These are phyloP conservation scores for Argopecten irradians DNA, from an alignment of 1,140 invertebrate species.

Conservation along the genomic window DNA sequence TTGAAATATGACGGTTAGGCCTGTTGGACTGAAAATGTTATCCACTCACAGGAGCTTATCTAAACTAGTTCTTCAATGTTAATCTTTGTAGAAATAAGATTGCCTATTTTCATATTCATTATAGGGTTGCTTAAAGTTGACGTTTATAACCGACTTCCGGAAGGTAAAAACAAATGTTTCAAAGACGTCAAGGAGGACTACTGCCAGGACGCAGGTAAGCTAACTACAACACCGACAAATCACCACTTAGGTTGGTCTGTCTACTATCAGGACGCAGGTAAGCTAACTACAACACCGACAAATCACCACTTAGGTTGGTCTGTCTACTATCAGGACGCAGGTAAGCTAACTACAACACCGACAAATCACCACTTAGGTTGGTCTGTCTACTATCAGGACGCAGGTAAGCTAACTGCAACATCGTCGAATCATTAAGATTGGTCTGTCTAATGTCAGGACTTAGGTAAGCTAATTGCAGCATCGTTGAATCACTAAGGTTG, in stretches of 20 bases:
- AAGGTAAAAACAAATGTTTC: background rate
- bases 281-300: background rate
- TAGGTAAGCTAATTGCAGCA: no score
- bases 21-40: no score
- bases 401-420: slow-evolving; percentile 24
- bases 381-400: slow-evolving; percentile 45
- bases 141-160: background rate
- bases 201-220: slow-evolving; percentile 45
- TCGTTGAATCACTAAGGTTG: no score
- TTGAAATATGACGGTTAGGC: no score
- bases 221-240: background rate
- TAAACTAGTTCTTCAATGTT: no score
- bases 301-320: background rate
- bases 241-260: background rate
- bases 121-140: background rate
- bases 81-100: background rate
- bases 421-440: background rate
- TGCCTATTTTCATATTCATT: background rate
- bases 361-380: background rate
- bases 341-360: background rate
- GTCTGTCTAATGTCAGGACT: no score
- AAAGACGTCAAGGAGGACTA: slow-evolving; percentile 9
- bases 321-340: slow-evolving; percentile 46
- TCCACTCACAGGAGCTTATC: no score
- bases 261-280: slow-evolving; percentile 47